These are phyloP conservation scores for Carassius gibelio DNA, from an alignment of 2,113 vertebrate species.

Conservation along the genomic window DNA sequence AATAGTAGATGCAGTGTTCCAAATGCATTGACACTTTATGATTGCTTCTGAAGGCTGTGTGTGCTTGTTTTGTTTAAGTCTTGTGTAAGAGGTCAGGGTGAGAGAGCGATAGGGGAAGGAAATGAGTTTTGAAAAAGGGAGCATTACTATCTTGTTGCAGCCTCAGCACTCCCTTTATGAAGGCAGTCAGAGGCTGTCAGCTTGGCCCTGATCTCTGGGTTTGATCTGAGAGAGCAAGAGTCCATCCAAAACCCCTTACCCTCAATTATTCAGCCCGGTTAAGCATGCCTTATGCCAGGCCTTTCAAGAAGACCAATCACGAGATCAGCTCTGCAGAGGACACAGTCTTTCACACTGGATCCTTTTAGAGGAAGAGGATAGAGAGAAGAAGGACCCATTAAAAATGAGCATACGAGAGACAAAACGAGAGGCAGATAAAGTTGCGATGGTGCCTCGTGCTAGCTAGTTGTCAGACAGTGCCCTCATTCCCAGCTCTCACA, in stretches of 20 bases:
- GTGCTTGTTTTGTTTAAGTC: slow-evolving; percentile 10
- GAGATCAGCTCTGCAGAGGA: background rate
- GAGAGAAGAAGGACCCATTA: background rate
- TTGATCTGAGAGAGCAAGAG: slow-evolving; percentile 60
- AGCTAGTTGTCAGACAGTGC: slow-evolving; percentile 40
- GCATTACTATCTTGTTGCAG: too few relatives aligned
- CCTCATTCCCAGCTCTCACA: slow-evolving; percentile 30
- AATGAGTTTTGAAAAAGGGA: too few relatives aligned
- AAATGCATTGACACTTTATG: background rate
- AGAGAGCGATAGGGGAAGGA: slow-evolving; percentile 31
- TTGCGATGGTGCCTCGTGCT: background rate
- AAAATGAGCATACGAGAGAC: background rate
- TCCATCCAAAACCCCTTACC: slow-evolving; percentile 45
- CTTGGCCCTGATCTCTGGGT: slow-evolving; percentile 48
- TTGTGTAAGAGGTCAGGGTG: slow-evolving; percentile 26
- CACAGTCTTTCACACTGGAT: slow-evolving; percentile 5
- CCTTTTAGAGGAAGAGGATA: slow-evolving; percentile 37
- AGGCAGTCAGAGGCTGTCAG: too few relatives aligned
- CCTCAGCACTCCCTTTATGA: too few relatives aligned
- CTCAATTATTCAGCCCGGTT: slow-evolving; percentile 16
- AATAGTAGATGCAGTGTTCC: background rate
- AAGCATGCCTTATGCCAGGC: background rate
- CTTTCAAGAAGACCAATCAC: slow-evolving; percentile 10
- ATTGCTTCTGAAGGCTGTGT: background rate
- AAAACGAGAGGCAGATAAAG: background rate